Evolutionary conservation across 1,140 invertebrate genomes (phyloP), one percentile per base, ranked within the genome.

Genomic region (Aphelinus certus): DNA sequence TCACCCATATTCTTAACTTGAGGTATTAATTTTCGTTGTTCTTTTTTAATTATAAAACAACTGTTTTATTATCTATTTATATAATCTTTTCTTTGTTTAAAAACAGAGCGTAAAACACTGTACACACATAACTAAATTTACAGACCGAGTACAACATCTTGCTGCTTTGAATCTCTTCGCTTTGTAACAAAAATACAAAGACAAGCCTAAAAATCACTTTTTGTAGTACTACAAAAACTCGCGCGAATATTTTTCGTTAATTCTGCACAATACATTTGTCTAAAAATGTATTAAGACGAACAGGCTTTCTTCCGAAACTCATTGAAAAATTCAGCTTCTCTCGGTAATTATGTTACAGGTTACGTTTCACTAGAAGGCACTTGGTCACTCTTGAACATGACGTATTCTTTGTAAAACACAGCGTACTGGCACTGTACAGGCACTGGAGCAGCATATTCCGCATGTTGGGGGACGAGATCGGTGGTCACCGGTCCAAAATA

Each of bases 291-390:
- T 26, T 26, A 26, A 26, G 4, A 45, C 45, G 5, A 61, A 51
- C 51, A 45, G 43, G 51, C 51, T 1, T 63, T 46, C 7, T 6
- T 71, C 26, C 49, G 55, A 62, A 71, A 71, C 46, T 47, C 43
- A 55, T 26, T 46, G 10, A 55, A 48, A 5, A 55, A 63, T 9
- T 61, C 45, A 2, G 2, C 26, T 43, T 45, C 26, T n/a, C 53
- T 68, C 58, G 46, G 26, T 10, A 10, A 43, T 47, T n/a, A 73
- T 47, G 6, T 53, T 60, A 51, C 47, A 73, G 73, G 73, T 75
- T 75, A 75, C 49, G 73, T 48, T 55, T 48, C 49, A 63, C 49
- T 69, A 63, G 7, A 67, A 75, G 60, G 61, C 53, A 64, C 73
- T 63, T 64, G 3, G 43, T 62, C 58, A 6, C 60, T 43, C 26